These are phyloP conservation scores for Zaprionus bogoriensis DNA, from an alignment of 2,888 invertebrate genomes.

Conservation along the genomic window DNA sequence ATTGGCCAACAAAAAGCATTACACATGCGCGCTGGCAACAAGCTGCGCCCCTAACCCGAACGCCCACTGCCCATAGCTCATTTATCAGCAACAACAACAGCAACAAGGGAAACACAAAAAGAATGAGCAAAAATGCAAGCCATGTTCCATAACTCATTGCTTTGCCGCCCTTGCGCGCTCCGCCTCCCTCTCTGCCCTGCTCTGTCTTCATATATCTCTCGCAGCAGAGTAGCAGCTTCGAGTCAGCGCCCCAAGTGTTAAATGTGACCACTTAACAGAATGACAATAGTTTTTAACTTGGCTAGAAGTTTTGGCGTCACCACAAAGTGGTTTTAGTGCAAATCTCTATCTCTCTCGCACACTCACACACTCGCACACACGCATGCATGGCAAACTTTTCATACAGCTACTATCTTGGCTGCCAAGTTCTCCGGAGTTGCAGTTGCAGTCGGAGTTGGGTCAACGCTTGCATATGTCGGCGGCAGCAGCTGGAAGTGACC, in stretches of 20 bases:
- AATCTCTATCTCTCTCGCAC: conserved; percentile 43
- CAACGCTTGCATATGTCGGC: conserved; percentile 66
- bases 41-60: too few relatives aligned
- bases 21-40: conserved; percentile 11
- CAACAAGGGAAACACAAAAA: conserved; percentile 18
- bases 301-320: conserved; percentile 79
- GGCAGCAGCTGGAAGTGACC: conserved; percentile 62
- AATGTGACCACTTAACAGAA: conserved; percentile 78
- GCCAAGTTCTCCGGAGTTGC: conserved; percentile 54
- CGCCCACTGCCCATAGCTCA: conserved; percentile 12
- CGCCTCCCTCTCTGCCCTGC: neutral
- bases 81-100: conserved; percentile 38
- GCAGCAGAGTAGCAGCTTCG: conserved; percentile 12
- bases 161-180: conserved; percentile 5
- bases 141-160: conserved; percentile 51
- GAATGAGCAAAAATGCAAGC: conserved; percentile 17
- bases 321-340: conserved; percentile 78
- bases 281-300: conserved; percentile 79
- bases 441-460: conserved; percentile 22
- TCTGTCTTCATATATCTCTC: conserved; percentile 14
- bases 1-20: neutral
- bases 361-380: neutral
- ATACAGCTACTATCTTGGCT: conserved; percentile 39
- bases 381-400: conserved; percentile 42
- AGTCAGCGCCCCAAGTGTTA: conserved; percentile 73